Conservation (phyloP, 2,888 invertebrate genomes). For the Helobdella robusta region DNA sequence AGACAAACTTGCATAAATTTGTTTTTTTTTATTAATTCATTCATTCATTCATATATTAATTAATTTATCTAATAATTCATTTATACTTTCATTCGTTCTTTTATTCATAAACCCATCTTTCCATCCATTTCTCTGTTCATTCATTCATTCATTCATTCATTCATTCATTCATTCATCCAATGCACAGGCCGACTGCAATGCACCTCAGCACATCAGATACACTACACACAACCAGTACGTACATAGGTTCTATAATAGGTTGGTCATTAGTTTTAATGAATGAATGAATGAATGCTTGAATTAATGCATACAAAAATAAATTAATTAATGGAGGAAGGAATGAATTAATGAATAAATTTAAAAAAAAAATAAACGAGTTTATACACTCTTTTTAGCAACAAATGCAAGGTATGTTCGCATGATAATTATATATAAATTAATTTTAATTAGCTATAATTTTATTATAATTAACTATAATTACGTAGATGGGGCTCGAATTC, state of each 20-base stretch:
- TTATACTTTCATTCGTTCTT: neutral
- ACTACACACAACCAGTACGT: constrained; percentile 81
- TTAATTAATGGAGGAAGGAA: no score
- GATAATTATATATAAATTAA: neutral
- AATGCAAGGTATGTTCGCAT: neutral
- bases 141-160: neutral
- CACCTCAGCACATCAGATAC: constrained; percentile 75
- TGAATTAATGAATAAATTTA: no score
- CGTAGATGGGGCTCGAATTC: constrained; percentile 72
- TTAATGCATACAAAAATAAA: neutral
- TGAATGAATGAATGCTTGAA: neutral
- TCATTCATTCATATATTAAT: neutral
- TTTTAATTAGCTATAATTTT: no score
- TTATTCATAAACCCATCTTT: neutral
- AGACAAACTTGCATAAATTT: neutral
- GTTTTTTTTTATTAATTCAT: neutral
- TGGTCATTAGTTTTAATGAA: constrained; percentile 1
- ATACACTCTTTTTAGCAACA: neutral
- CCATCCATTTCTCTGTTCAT: no score
- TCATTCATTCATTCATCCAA: neutral
- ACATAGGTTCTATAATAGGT: constrained; percentile 69
- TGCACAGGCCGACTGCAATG: constrained; percentile 64
- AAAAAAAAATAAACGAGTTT: neutral
- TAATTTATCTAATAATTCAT: neutral
- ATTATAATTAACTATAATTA: neutral